phyloP scores from a whole-genome alignment of 2,113 vertebrate species.

The Cinclus mexicanus region DNA sequence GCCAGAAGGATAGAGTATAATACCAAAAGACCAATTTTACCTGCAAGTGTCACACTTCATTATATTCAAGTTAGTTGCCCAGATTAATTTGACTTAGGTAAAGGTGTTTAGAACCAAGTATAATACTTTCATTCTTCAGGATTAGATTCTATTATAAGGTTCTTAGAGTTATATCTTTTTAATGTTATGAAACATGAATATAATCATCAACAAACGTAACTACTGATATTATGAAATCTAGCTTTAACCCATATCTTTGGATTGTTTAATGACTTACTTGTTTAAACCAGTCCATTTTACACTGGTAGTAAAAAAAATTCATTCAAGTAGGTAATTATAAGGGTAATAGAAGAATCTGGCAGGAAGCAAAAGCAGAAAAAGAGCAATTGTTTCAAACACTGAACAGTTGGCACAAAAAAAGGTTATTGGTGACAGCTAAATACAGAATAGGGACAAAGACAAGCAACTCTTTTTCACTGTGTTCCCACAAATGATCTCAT shows the following conservation, averaged over 20 bases:
- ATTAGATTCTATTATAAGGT: neutral
- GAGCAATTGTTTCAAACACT: neutral
- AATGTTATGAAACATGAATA: neutral
- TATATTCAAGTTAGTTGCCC: neutral
- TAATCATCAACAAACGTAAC: neutral
- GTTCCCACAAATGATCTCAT: neutral
- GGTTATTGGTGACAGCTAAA: neutral
- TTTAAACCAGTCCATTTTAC: neutral
- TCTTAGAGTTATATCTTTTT: neutral
- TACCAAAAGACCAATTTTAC: neutral
- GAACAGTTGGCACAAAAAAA: neutral
- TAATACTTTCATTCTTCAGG: neutral
- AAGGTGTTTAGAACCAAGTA: neutral
- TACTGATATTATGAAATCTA: neutral
- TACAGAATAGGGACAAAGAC: neutral
- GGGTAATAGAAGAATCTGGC: slow-evolving; percentile 5
- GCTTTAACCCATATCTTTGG: neutral
- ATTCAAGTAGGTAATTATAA: neutral
- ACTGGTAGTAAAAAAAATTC: neutral
- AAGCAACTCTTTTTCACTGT: neutral
- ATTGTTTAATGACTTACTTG: neutral
- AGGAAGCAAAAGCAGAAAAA: slow-evolving; percentile 11
- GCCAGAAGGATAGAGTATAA: neutral
- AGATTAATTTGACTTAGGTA: neutral
- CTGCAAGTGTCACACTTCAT: neutral